These are phyloP conservation scores for Gallinago nigripennis DNA, from an alignment of 2,797 vertebrate species.

Conservation along the genomic window DNA sequence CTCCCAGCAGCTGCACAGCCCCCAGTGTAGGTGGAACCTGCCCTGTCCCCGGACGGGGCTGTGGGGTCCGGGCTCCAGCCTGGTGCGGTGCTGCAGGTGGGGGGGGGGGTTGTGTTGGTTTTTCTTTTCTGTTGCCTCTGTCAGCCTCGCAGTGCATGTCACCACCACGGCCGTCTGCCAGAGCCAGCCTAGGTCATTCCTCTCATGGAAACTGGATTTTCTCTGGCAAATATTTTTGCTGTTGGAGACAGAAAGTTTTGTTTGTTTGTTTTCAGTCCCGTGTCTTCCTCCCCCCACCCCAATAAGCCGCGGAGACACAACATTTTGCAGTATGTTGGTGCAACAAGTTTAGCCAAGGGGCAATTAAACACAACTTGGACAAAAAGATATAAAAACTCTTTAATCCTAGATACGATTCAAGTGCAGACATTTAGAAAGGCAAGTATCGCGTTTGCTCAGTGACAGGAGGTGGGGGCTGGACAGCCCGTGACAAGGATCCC, in stretches of 20 bases:
- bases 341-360: neutral
- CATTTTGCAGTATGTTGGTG: neutral
- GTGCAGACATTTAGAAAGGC: neutral
- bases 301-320: neutral
- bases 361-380: neutral
- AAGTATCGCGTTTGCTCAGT: rapidly evolving
- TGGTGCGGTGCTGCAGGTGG: neutral
- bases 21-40: neutral
- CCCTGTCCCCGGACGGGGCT: neutral
- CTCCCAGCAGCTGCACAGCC: neutral
- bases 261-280: neutral
- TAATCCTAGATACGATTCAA: neutral
- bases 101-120: neutral
- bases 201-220: neutral
- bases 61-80: neutral
- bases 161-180: rapidly evolving
- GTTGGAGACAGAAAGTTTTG: neutral
- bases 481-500: neutral
- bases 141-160: neutral
- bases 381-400: neutral
- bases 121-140: neutral
- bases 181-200: neutral
- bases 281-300: too few relatives aligned
- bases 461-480: neutral
- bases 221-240: neutral